Evolutionary conservation across 2,888 invertebrate genomes (phyloP).

Genomic region (Gerris lacustris): DNA sequence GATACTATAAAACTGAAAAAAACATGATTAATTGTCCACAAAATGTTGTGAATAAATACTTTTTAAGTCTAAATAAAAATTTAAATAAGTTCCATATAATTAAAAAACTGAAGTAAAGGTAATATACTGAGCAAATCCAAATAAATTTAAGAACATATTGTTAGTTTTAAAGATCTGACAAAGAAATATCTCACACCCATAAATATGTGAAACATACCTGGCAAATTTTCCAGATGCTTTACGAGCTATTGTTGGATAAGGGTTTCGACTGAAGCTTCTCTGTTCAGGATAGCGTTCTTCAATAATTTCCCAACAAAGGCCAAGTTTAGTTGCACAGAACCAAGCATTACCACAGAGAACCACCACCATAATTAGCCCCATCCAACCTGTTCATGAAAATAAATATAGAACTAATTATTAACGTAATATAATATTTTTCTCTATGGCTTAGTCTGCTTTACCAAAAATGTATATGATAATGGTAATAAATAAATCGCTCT

Average conservation of each 20-base stretch:
- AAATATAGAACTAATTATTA: constrained; percentile 24
- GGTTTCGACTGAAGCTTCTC: constrained; percentile 47
- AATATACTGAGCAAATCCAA: constrained; percentile 2
- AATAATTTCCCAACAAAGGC: constrained; percentile 55
- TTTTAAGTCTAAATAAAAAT: not conserved
- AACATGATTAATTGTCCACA: constrained; percentile 11
- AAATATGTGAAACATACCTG: constrained; percentile 38
- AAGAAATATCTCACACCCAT: too few relatives aligned
- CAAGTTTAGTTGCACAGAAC: constrained; percentile 53
- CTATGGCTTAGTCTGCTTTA: too few relatives aligned
- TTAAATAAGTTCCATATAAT: constrained; percentile 5
- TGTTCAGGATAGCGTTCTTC: constrained; percentile 52
- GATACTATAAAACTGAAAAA: constrained; percentile 43
- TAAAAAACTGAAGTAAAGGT: too few relatives aligned
- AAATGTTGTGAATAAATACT: constrained; percentile 8
- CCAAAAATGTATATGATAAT: too few relatives aligned
- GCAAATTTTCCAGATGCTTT: constrained; percentile 48
- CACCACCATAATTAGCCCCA: constrained; percentile 49
- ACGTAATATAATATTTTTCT: too few relatives aligned
- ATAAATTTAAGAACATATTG: not conserved
- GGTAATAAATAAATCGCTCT: too few relatives aligned
- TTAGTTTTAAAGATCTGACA: too few relatives aligned
- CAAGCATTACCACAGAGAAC: constrained; percentile 49
- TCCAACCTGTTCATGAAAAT: constrained; percentile 44
- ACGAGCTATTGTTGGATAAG: constrained; percentile 55